Evolutionary conservation across 64 coral and sea anemone genomes (phyloP), one percentile per base, ranked within the genome.

Genomic region (Pocillopora damicornis): DNA sequence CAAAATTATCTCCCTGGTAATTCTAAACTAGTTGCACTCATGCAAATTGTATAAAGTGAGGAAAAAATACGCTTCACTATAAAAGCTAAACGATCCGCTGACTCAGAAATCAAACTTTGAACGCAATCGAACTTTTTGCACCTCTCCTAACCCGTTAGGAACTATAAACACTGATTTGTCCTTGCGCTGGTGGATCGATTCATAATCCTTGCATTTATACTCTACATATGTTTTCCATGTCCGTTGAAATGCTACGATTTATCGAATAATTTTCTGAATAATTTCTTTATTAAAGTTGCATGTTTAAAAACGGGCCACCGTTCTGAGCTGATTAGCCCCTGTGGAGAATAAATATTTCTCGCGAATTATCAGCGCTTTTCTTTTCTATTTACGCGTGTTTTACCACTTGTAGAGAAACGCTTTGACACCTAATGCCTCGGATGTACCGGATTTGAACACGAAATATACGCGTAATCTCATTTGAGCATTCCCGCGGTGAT

Each of bases 371-470:
- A 83, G 20, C 20, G 22, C 56, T 72, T 85, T 85, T 85, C 20
- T 11, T 73, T 20, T 58, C 64, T 72, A 85, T 85, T 85, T 85
- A 58, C 11, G 13, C 37, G 37, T 42, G 56, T 85, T 85, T 85
- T 85, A 73, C 81, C 81, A 22, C 81, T 72, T 57, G 64, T 72
- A 58, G 65, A 11, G 81, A 73, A 85, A 58, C 81, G 30, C 37
- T 45, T 58, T 15, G 64, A 85, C 64, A 85, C 18, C 3, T 72
- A 42, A 35, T 72, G 14, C 36, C 80, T 17, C 67, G 71, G 72
- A 37, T 38, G 22, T 72, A 66, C 25, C 26, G 81, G 81, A 73
- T 73, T 85, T 85, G 16, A 83, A 37, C 38, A 22, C 30, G 61
- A 83, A 42, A 67, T 83, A 66, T 67, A 37, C 20, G 15, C 64